Evolutionary conservation across 1,140 invertebrate genomes (phyloP).

Genomic region (Sycophila sp.): DNA sequence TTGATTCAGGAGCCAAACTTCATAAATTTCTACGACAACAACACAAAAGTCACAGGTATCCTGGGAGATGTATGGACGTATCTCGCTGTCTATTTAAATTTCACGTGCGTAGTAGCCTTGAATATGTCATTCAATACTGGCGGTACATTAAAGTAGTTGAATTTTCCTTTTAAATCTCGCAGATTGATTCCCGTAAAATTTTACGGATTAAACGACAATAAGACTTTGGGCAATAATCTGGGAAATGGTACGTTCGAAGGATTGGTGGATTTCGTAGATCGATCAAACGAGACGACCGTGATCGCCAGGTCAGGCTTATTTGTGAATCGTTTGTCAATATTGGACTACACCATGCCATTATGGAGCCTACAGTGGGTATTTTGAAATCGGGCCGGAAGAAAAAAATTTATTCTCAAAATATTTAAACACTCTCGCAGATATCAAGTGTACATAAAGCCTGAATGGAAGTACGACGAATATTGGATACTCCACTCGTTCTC

Average conservation of each 20-base stretch:
- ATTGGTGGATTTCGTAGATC: constrained; percentile 39
- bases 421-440: constrained; percentile 41
- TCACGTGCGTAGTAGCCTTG: constrained; percentile 38
- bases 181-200: constrained; percentile 42
- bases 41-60: constrained; percentile 39
- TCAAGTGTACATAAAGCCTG: constrained; percentile 43
- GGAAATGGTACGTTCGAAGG: constrained; percentile 39
- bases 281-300: constrained; percentile 44
- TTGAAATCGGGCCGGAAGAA: too few species aligned
- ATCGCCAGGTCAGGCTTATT: constrained; percentile 37
- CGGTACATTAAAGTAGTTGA: not conserved
- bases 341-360: constrained; percentile 46
- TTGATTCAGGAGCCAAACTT: constrained; percentile 40
- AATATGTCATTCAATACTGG: too few species aligned
- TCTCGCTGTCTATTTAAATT: constrained; percentile 43
- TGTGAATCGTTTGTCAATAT: not conserved
- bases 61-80: constrained; percentile 43
- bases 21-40: constrained; percentile 37
- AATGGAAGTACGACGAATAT: constrained; percentile 35
- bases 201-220: not conserved
- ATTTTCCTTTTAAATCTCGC: not conserved
- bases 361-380: constrained; percentile 40
- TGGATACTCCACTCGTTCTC: constrained; percentile 48
- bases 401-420: not conserved
- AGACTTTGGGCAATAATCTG: not conserved